phyloP scores from a whole-genome alignment of 2,113 vertebrate genomes.

The Athene noctua region DNA sequence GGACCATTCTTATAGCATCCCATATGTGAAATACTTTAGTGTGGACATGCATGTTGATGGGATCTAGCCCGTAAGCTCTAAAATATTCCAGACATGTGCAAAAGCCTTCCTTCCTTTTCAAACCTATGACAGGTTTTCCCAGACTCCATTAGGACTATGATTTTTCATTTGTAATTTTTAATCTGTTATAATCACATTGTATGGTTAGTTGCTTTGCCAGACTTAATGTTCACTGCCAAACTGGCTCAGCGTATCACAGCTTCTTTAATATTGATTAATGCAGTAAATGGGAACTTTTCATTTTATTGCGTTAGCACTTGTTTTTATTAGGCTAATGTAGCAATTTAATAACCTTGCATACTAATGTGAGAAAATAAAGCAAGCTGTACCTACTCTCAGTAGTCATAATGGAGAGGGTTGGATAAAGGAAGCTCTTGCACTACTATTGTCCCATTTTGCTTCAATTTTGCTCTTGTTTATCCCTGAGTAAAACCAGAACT shows the following conservation, averaged over 20 bases:
- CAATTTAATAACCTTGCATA: conserved; percentile 48
- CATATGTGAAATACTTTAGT: background rate
- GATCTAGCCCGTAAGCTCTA: background rate
- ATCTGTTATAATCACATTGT: conserved; percentile 51
- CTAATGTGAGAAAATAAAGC: conserved; percentile 22
- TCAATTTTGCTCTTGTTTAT: background rate
- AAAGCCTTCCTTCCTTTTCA: conserved; percentile 53
- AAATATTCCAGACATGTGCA: conserved; percentile 49
- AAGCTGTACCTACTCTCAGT: background rate
- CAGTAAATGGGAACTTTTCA: background rate
- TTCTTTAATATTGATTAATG: conserved; percentile 3
- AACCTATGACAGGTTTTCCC: background rate
- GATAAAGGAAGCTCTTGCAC: background rate
- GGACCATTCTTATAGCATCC: background rate
- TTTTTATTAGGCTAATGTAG: conserved; percentile 29
- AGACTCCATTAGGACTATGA: background rate
- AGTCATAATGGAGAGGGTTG: background rate
- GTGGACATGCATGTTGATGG: background rate
- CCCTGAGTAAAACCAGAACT: background rate
- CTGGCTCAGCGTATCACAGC: background rate
- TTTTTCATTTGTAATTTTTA: conserved; percentile 49
- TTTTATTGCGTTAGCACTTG: conserved; percentile 45
- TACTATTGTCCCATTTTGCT: background rate
- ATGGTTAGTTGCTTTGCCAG: conserved; percentile 18
- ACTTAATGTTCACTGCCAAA: conserved; percentile 1